Base-by-base conservation (phyloP, 92 coral and sea anemone genomes). In the Palythoa grandiflora region DNA sequence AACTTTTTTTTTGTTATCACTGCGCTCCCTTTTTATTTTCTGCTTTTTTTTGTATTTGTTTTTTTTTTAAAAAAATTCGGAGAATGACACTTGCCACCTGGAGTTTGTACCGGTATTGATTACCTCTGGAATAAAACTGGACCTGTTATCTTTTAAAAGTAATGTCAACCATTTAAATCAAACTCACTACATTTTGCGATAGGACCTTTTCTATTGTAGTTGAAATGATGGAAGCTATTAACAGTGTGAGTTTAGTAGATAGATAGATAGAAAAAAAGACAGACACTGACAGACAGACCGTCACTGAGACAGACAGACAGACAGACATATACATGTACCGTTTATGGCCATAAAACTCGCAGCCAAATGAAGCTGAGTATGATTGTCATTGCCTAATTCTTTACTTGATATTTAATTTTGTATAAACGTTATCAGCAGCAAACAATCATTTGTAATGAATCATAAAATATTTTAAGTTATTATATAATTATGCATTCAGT, bases 181-280 rank as follows among this genome's bases (percentile, higher is more conserved):
- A 65, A 65, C 71, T 65, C 48, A 44, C 48, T 44, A 65, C 71
- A 65, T 65, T 65, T 65, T 65, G 28, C 71, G 71, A 65, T 65
- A 65, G 10, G 71, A 19, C 71, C 36, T 65, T 65, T 65, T 65
- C 35, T 65, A 17, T 65, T 65, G 35, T 65, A 20, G 71, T 5
- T 65, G 71, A 19, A 20, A 65, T 65, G 71, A 19, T 65, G 8
- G 35, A 65, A 65, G 35, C 71, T 16, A 16, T 65, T 65, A 65
- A 65, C 8, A 65, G 71, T 65, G 15, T 65, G 71, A 65, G 10
- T 65, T 65, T 65, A 65, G 71, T 65, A 65, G 10, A 28, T 28
- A 36, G n/a, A 65, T 2, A 17, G 17, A 36, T 36, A 65, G 2
- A 17, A 36, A 36, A 65, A 65, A 65, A 28, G 28, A 28, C 28